Evolutionary conservation across 2,888 invertebrate genomes (phyloP), one percentile per base, ranked within the genome.

Genomic region (Formica aserva): DNA sequence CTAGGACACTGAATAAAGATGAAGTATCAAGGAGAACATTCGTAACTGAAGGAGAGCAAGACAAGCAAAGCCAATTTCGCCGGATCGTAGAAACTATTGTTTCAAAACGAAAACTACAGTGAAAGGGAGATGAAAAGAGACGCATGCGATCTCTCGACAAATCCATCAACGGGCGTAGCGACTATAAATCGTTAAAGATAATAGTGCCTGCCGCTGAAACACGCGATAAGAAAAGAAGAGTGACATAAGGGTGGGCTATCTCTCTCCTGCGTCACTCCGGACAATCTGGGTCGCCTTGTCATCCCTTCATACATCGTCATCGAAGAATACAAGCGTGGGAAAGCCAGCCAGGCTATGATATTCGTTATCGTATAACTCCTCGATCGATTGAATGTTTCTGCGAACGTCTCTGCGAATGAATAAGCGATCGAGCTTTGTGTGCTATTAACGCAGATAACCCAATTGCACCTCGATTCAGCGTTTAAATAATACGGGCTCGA

Each of bases 141-240:
- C 35, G 62, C 55, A 84, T 77, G 77, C 52, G n/a, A 52, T 52
- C 52, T n/a, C 66, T 69, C 75, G 75, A 85, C 52, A 77, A 38
- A 26, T 26, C 29, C 63, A 63, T 77, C 81, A 45, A 26, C 48
- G 38, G 2, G 26, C 26, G 35, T 13, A 57, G 62, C 85, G 82
- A 85, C 86, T 86, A 86, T 88, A 91, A 91, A 91, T 90, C 90
- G 87, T 91, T 87, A 89, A 86, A 90, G 88, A 89, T 89, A 89
- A 90, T 86, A 86, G 85, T 83, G 86, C 65, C 85, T 76, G 86
- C 62, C 29, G 63, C 38, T 45, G 80, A 83, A 77, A 88, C 85
- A 85, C 62, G 83, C 76, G 84, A 89, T 85, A 86, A 88, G 18
- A 32, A 65, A 38, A 41, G 29, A 0, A 52, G 52, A n/a, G 6